Evolutionary conservation across 1,140 invertebrate genomes (phyloP).

Genomic region (Brachionus paranguensis): DNA sequence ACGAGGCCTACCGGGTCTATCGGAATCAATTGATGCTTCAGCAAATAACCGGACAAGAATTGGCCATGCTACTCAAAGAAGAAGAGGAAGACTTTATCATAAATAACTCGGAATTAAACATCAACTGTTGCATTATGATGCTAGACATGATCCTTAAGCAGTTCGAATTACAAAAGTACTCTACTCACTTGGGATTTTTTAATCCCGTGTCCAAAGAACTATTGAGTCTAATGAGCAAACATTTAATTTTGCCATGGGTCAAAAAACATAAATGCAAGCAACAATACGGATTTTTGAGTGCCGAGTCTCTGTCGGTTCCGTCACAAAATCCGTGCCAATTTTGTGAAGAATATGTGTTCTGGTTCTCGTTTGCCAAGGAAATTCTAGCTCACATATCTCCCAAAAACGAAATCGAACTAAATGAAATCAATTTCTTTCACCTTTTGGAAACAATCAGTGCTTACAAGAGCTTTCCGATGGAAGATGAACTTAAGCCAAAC

Average conservation of each 20-base stretch:
- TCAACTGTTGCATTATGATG: conserved; percentile 40
- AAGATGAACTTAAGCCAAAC: not conserved
- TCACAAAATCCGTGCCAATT: conserved; percentile 6
- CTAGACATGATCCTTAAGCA: conserved; percentile 7
- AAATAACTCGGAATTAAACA: conserved; percentile 28
- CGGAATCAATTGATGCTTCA: conserved; percentile 38
- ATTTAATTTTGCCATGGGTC: conserved; percentile 39
- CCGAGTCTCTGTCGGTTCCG: not conserved
- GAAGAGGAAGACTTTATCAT: conserved; percentile 41
- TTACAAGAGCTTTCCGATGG: not conserved
- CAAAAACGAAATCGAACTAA: conserved; percentile 26
- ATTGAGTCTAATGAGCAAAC: conserved; percentile 24
- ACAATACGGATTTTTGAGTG: not conserved
- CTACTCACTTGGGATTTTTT: conserved; percentile 3
- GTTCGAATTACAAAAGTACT: conserved; percentile 23
- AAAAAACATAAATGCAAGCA: conserved; percentile 26
- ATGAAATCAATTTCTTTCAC: conserved; percentile 15
- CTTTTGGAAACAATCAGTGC: not conserved
- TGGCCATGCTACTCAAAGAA: conserved; percentile 28
- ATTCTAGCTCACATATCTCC: conserved; percentile 26
- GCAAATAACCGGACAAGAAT: conserved; percentile 40
- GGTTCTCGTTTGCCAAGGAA: conserved; percentile 36
- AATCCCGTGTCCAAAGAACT: conserved; percentile 37
- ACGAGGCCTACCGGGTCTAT: conserved; percentile 39
- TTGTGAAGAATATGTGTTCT: conserved; percentile 39